These are phyloP conservation scores for Bellardia bayeri DNA, from an alignment of 2,888 invertebrate species.

Conservation along the genomic window DNA sequence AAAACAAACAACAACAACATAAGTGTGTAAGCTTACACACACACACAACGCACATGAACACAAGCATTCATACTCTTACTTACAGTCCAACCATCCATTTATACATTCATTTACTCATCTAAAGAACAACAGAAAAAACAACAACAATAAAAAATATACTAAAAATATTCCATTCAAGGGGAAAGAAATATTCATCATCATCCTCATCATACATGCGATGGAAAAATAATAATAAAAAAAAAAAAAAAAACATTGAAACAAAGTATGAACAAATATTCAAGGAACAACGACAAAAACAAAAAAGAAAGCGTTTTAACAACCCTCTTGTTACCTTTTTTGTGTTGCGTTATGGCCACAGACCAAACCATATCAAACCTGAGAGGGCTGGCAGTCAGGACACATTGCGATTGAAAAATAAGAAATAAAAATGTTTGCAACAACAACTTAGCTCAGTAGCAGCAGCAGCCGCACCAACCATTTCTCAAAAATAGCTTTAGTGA, in stretches of 20 bases:
- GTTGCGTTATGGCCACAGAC: slow-evolving; percentile 2
- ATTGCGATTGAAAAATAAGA: slow-evolving; percentile 32
- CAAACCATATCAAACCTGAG: slow-evolving; percentile 11
- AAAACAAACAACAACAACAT: slow-evolving; percentile 52
- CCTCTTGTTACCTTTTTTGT: slow-evolving; percentile 51
- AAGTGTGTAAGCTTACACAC: slow-evolving; percentile 40
- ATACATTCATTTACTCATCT: slow-evolving; percentile 39
- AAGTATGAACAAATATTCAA: slow-evolving; percentile 40
- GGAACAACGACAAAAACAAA: slow-evolving; percentile 36
- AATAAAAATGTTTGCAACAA: slow-evolving; percentile 52
- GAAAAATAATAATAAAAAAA: background rate
- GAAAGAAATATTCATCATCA: slow-evolving; percentile 62
- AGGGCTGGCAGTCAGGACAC: slow-evolving; percentile 1
- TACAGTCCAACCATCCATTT: slow-evolving; percentile 35
- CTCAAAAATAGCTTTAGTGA: slow-evolving; percentile 57
- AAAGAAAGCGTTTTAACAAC: slow-evolving; percentile 50
- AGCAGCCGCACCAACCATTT: slow-evolving; percentile 12
- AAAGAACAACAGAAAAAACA: slow-evolving; percentile 19
- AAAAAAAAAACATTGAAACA: slow-evolving; percentile 20
- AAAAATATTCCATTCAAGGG: slow-evolving; percentile 64
- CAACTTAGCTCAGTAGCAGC: background rate
- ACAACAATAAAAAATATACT: slow-evolving; percentile 30
- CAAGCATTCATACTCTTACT: slow-evolving; percentile 5
- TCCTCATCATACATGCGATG: slow-evolving; percentile 22
- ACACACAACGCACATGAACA: background rate